Conservation (phyloP, 1,140 invertebrate genomes). For the Hirudo medicinalis region DNA sequence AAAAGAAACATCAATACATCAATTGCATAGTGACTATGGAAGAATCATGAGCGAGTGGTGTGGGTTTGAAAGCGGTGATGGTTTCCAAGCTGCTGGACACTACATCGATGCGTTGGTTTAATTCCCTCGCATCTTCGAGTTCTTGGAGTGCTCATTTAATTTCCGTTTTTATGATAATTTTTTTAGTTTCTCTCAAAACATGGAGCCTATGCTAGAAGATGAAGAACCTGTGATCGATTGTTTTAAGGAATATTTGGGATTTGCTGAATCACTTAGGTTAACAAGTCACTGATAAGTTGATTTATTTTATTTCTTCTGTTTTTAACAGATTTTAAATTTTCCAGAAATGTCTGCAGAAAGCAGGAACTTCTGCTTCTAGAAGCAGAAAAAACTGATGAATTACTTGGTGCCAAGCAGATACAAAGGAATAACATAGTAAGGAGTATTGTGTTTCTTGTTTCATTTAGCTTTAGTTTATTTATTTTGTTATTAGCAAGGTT, state of each 20-base stretch:
- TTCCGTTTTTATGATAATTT: neutral
- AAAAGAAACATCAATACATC: constrained; percentile 63
- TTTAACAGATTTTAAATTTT: neutral
- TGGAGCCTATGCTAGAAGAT: constrained; percentile 62
- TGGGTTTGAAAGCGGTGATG: constrained; percentile 66
- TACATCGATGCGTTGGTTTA: constrained; percentile 54
- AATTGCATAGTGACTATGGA: constrained; percentile 66
- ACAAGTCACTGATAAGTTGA: neutral
- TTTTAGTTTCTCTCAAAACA: constrained; percentile 50
- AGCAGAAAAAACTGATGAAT: constrained; percentile 56
- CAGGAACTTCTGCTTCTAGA: constrained; percentile 59
- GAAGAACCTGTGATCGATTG: constrained; percentile 70
- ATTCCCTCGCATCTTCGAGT: neutral
- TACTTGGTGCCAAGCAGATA: constrained; percentile 44
- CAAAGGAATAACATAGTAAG: constrained; percentile 47
- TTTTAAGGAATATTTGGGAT: constrained; percentile 68
- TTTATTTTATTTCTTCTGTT: too few relatives aligned
- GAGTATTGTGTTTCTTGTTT: neutral
- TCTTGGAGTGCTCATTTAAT: neutral
- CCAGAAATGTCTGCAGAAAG: constrained; percentile 54
- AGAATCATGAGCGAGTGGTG: constrained; percentile 73
- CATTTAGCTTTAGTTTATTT: too few relatives aligned
- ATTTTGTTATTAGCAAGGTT: too few relatives aligned
- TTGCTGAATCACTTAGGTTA: constrained; percentile 55
- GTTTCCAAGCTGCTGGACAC: constrained; percentile 54